These are phyloP conservation scores for Gallinago paraguaiae DNA, from an alignment of 2,113 vertebrate genomes.

Conservation along the genomic window DNA sequence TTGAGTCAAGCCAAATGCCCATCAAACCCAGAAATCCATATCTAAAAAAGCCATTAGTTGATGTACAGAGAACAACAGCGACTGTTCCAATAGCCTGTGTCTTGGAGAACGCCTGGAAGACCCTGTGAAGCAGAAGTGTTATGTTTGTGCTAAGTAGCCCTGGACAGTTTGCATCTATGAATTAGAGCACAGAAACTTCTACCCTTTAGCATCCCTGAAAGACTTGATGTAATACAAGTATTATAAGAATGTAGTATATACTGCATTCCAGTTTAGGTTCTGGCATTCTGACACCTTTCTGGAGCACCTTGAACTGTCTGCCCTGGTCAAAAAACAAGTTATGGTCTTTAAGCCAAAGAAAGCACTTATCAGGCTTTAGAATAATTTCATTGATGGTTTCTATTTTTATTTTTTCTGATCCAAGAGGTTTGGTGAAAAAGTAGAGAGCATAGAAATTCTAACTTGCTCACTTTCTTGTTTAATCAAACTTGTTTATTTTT, in stretches of 20 bases:
- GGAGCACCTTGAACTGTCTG: neutral
- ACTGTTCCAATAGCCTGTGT: neutral
- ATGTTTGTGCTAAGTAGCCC: neutral
- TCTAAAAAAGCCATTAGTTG: neutral
- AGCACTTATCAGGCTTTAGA: neutral
- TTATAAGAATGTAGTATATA: neutral
- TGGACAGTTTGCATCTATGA: neutral
- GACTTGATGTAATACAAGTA: neutral
- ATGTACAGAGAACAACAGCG: neutral
- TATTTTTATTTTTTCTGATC: neutral
- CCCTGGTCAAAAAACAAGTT: neutral
- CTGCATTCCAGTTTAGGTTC: fast-evolving
- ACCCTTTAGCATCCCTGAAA: neutral
- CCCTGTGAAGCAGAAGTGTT: neutral
- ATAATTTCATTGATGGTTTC: neutral
- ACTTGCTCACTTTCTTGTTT: neutral
- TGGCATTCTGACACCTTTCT: neutral
- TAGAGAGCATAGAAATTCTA: neutral
- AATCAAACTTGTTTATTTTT: neutral
- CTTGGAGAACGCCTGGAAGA: neutral
- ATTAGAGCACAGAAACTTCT: neutral
- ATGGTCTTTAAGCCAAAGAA: neutral
- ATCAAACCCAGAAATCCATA: neutral
- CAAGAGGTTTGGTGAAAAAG: neutral
- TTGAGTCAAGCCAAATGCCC: neutral